Conservation (phyloP, 2,113 vertebrate genomes). For the Pelodiscus sinensis region DNA sequence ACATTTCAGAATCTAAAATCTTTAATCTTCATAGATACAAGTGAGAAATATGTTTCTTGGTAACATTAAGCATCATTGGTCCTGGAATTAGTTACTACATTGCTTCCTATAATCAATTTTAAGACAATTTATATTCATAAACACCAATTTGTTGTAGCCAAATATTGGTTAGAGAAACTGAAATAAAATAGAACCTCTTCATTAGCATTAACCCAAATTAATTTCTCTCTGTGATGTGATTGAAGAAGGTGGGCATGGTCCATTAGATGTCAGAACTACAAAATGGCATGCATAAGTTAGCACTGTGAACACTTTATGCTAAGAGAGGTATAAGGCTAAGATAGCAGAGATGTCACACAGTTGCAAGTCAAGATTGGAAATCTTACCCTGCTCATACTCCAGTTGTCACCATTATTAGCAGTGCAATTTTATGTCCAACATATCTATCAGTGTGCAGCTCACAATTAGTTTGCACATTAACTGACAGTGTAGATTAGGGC, state of each 20-base stretch:
- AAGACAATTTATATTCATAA: background rate
- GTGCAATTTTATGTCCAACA: background rate
- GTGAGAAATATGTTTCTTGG: background rate
- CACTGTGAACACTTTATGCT: constrained; percentile 45
- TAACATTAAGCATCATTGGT: background rate
- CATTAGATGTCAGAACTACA: constrained; percentile 28
- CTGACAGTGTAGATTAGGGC: background rate
- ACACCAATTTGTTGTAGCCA: background rate
- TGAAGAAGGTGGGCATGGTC: background rate
- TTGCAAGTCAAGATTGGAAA: background rate
- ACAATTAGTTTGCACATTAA: background rate
- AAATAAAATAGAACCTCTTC: background rate
- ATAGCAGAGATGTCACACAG: constrained; percentile 11
- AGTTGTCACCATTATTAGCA: background rate
- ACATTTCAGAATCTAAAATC: background rate
- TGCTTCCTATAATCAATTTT: background rate
- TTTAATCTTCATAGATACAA: background rate
- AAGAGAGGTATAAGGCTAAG: constrained; percentile 50
- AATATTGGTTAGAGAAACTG: background rate
- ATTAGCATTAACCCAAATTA: constrained; percentile 10
- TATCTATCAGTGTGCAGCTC: background rate
- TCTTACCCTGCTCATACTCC: background rate
- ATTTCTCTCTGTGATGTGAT: constrained; percentile 13
- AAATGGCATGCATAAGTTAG: constrained; percentile 15
- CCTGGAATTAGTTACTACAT: background rate